Base-by-base conservation (phyloP, 2,888 invertebrate genomes). In the Drosophila kokeensis region DNA sequence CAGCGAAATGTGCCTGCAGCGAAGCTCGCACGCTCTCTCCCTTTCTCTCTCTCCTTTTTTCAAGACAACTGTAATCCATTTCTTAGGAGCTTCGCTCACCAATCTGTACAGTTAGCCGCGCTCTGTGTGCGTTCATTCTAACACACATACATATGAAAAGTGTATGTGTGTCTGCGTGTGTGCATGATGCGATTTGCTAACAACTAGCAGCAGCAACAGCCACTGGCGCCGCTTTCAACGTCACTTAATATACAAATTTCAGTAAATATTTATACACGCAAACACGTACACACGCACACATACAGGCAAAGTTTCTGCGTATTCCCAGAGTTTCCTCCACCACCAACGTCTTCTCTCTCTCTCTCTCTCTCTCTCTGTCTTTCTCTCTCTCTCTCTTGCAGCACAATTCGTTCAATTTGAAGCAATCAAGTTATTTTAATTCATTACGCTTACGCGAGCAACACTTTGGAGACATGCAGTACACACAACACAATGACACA, bases 371-470 rank as follows among this genome's bases (percentile, higher is more conserved):
- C 21, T n/a, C 27, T 13, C 34, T 13, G 52, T n/a, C 13, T 11
- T n/a, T 4, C n/a, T 18, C 29, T 29, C 34, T n/a, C 53, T 29
- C 21, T 50, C 42, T 1, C 59, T 32, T 55, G 67, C 74, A 69
- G 83, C 90, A 80, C 90, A 90, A 86, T 87, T 90, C 89, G 82
- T 87, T 86, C 90, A 87, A 87, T 87, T 87, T 83, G 76, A 82
- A 83, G 87, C 87, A 90, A 87, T 87, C 90, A 90, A 90, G 89
- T 87, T 90, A 87, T 87, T 87, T 87, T 89, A 87, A 87, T 87
- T 87, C 87, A 87, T 87, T 87, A 87, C 89, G 87, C 82, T 90
- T 89, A 82, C 83, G 87, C 89, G 87, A 73, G 78, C 89, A 83
- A 89, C 89, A 80, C 87, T 82, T 89, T 81, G 78, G 76, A 82